phyloP scores from a whole-genome alignment of 2,888 invertebrate genomes.

The Aporophyla nigra region DNA sequence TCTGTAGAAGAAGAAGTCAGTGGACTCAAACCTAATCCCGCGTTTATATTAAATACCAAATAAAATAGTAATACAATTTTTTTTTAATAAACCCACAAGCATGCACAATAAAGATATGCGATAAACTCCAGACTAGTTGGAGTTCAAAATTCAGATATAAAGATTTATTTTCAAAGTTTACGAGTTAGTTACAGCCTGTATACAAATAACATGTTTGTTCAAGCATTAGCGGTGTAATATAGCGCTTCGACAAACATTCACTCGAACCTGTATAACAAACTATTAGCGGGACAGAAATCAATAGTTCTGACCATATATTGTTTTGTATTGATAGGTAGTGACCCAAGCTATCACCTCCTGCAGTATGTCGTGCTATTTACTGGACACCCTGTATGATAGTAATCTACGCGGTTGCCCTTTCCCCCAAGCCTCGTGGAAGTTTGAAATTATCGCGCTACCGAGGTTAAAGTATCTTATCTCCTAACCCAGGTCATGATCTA shows the following conservation, averaged over 20 bases:
- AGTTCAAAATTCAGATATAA: slow-evolving; percentile 6
- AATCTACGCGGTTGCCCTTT: no score
- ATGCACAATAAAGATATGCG: slow-evolving; percentile 6
- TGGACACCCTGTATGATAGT: no score
- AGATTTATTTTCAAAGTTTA: slow-evolving; percentile 15
- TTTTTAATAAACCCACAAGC: neutral
- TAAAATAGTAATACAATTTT: neutral
- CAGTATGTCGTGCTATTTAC: no score
- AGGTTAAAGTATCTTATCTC: neutral
- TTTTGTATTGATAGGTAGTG: no score
- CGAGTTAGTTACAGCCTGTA: slow-evolving; percentile 34
- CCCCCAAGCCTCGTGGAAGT: no score
- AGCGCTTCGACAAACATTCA: slow-evolving; percentile 45
- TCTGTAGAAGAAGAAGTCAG: neutral
- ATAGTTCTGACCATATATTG: no score
- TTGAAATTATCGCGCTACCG: no score
- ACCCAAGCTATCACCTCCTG: no score
- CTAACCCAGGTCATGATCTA: neutral
- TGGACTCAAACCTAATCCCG: neutral
- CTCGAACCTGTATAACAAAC: slow-evolving; percentile 33
- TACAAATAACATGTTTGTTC: slow-evolving; percentile 40
- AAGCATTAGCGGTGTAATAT: slow-evolving; percentile 58
- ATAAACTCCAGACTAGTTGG: neutral
- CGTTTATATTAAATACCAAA: neutral
- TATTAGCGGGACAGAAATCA: slow-evolving; percentile 37